Conservation (phyloP, 92 coral and sea anemone genomes). For the Virgularia gustaviana region DNA sequence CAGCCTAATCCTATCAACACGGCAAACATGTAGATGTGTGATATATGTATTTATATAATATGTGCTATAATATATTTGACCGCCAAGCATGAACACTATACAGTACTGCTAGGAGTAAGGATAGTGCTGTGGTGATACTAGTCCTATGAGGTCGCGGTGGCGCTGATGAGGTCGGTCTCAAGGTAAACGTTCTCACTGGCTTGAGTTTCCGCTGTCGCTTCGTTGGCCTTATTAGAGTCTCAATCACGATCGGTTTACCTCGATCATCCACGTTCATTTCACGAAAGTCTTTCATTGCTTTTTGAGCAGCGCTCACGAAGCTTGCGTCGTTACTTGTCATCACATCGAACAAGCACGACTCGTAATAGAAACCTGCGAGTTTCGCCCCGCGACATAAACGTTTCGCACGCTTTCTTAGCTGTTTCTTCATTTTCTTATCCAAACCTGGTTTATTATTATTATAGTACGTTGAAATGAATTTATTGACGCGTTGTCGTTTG, state of each 20-base stretch:
- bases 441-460: constrained; percentile 62
- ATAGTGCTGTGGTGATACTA: background rate
- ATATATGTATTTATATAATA: background rate
- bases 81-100: background rate
- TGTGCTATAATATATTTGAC: background rate
- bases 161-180: constrained; percentile 4
- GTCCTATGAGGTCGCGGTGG: constrained; percentile 5
- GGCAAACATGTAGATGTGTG: no score
- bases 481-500: constrained; percentile 42
- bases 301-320: constrained; percentile 77
- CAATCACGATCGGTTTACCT: constrained; percentile 19
- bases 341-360: constrained; percentile 91
- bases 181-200: no score
- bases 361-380: constrained; percentile 74
- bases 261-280: constrained; percentile 14
- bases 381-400: constrained; percentile 59
- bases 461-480: constrained; percentile 28
- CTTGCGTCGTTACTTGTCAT: constrained; percentile 73
- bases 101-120: background rate
- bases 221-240: no score
- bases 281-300: constrained; percentile 67
- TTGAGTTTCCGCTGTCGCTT: no score
- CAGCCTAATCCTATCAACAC: constrained; percentile 13
- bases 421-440: constrained; percentile 52
- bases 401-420: constrained; percentile 63